Conservation (phyloP, 2,888 invertebrate genomes). For the Tolmerus cingulatus region DNA sequence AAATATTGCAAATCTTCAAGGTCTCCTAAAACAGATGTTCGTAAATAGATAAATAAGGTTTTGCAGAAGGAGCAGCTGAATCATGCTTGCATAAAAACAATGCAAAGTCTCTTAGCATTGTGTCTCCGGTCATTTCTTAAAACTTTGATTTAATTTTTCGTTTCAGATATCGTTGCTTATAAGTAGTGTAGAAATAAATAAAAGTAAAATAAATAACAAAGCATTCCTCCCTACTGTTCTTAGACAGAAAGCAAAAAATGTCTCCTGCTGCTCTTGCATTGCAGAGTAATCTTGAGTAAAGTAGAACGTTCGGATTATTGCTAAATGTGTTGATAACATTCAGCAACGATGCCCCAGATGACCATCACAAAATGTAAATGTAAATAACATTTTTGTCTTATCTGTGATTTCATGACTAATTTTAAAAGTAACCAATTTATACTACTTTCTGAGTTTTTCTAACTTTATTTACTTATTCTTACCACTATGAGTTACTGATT, state of each 20-base stretch:
- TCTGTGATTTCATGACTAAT: not conserved
- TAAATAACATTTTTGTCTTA: not conserved
- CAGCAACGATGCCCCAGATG: not conserved
- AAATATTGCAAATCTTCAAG: not conserved
- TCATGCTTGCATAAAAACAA: not conserved
- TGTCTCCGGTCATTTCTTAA: no score
- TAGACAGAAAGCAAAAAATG: not conserved
- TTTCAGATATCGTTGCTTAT: no score
- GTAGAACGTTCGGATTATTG: not conserved
- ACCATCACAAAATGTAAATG: not conserved
- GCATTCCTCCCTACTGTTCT: not conserved
- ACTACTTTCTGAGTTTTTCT: not conserved
- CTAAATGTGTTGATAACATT: not conserved
- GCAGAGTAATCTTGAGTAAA: not conserved
- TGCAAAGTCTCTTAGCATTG: no score
- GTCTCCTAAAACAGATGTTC: not conserved
- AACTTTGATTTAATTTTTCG: no score
- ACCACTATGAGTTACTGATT: not conserved
- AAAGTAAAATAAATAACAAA: no score
- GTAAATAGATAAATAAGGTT: not conserved
- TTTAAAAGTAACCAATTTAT: not conserved
- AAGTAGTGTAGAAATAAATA: no score
- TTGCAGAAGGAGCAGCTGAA: not conserved
- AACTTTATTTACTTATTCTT: not conserved
- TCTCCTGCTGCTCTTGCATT: not conserved